phyloP scores from a whole-genome alignment of 2,113 vertebrate genomes.

The Talpa occidentalis region DNA sequence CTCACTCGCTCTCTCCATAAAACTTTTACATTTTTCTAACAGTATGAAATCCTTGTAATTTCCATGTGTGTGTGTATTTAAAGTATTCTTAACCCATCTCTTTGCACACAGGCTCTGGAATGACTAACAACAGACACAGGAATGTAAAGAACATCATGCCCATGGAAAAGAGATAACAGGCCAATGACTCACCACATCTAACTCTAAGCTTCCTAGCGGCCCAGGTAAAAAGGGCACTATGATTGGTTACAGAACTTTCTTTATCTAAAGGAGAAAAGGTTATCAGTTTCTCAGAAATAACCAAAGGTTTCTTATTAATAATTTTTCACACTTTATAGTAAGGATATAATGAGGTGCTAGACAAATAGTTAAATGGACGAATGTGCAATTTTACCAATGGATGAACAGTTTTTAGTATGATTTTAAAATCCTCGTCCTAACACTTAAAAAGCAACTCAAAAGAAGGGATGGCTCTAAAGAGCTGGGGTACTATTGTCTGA shows the following conservation, averaged over 20 bases:
- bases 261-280: not conserved
- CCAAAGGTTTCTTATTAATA: not conserved
- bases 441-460: not conserved
- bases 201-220: not conserved
- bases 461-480: not conserved
- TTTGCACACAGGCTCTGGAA: constrained; percentile 31
- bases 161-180: not conserved
- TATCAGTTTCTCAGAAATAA: constrained; percentile 1
- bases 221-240: not conserved
- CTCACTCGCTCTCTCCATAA: not conserved
- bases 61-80: not conserved
- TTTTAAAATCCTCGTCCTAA: not conserved
- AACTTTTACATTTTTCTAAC: not conserved
- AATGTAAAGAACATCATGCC: not conserved
- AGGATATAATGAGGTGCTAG: not conserved
- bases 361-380: not conserved
- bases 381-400: too few species aligned
- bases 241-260: not conserved
- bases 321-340: not conserved
- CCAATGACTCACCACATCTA: not conserved
- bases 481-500: not conserved
- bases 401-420: not conserved
- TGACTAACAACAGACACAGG: not conserved
- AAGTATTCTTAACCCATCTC: constrained; percentile 2
- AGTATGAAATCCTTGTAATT: not conserved